Evolutionary conservation across 2,888 invertebrate species (phyloP), one percentile per base, ranked within the genome.

Genomic region (Amiota minor): DNA sequence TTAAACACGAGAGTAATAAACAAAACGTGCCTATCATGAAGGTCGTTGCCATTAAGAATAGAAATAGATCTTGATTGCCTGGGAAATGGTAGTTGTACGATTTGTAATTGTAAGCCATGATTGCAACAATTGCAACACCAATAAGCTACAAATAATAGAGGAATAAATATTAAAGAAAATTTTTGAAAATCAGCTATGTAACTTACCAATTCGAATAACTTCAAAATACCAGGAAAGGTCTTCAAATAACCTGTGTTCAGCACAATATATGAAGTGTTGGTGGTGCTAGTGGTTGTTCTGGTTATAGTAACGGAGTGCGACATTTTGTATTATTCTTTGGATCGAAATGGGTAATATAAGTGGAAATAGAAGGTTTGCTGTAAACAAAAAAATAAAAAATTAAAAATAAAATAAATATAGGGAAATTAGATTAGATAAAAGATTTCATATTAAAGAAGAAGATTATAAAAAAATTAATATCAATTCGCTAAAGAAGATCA

Each of bases 221-320:
- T 97, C 11, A 97, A 91, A 14, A 96, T 88, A 6, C 97, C 97
- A 0, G 95, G 93, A 86, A 94, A 91, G 35, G 95, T 93, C 88
- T 94, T 94, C 79, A 96, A 90, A 89, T 96, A 96, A 68, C 95
- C 95, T 9, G 94, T 94, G 89, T 97, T 97, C 77, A 96, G 90
- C 80, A 95, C 93, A 78, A 96, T 91, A 10, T 94, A 93, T 11
- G 95, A 94, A 20, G 95, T 94, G 46, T 94, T 93, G 35, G 94
- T 92, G 11, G 94, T 93, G 75, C 95, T 95, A 70, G 96, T 96
- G n/a, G 95, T 95, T 47, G 95, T 95, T 85, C 95, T 92, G 46
- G 96, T 96, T 75, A 97, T 95, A 65, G 96, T 97, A 81, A 97
- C 95, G 50, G 95, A 92, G 90, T 97, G 96, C 78, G 96, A 96